Percentiles rank a stretch among this genome's conserved stretches.
phyloP scores from a whole-genome alignment of 2,113 vertebrate species.

The Pampusana beccarii region DNA sequence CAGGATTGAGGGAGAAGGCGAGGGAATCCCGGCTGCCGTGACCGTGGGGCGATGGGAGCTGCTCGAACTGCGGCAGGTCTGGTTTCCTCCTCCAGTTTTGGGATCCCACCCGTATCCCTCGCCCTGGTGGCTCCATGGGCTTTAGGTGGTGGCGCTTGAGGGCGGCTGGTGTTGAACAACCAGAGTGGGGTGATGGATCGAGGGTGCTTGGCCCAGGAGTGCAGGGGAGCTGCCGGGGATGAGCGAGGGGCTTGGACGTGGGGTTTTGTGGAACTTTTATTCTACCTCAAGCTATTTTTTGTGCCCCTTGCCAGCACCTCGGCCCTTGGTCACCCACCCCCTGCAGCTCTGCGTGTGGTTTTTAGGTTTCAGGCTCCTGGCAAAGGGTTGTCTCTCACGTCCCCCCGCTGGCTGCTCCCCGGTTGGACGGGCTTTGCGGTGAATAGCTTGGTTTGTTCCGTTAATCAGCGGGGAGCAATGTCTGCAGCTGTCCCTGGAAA shows the following conservation, averaged over 20 bases:
- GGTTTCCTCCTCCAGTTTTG: not conserved
- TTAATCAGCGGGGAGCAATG: not conserved
- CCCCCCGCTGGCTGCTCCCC: not conserved
- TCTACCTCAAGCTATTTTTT: not conserved
- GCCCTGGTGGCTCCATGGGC: not conserved
- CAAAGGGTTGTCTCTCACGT: not conserved
- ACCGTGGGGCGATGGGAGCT: not conserved
- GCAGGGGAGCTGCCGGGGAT: not conserved
- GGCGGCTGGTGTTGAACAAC: not conserved
- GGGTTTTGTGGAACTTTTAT: not conserved
- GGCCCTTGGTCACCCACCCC: fast-evolving
- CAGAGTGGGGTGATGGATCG: not conserved
- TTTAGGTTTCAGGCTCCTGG: not conserved
- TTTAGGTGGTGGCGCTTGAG: not conserved
- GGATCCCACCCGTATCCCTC: fast-evolving
- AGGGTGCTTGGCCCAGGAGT: not conserved
- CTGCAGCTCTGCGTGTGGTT: fast-evolving
- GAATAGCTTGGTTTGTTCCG: not conserved
- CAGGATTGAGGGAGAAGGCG: too few species aligned
- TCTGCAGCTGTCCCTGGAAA: not conserved
- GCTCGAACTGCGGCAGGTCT: not conserved
- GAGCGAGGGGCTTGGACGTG: not conserved
- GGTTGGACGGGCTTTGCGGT: too few species aligned
- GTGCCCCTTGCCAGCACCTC: too few species aligned
- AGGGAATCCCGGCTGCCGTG: not conserved